Evolutionary conservation across 2,888 invertebrate species (phyloP).

Genomic region (Dioctria rufipes): DNA sequence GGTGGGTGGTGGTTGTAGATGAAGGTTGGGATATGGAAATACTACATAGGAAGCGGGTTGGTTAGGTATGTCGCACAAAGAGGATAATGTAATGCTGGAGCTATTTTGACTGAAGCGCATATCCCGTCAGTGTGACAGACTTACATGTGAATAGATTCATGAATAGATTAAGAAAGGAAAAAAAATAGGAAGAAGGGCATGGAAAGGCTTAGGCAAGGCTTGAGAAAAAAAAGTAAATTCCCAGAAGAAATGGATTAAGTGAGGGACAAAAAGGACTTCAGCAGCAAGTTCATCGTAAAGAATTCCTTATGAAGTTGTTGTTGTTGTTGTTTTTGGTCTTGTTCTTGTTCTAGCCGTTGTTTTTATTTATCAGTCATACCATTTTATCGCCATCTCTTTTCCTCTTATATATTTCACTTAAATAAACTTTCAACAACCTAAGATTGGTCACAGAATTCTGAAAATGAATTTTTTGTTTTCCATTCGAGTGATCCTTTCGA

Average conservation of each 20-base stretch:
- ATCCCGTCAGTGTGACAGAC: conserved; percentile 17
- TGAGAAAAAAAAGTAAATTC: neutral
- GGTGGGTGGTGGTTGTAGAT: conserved; percentile 6
- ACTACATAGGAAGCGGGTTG: neutral
- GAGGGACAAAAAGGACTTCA: conserved; percentile 15
- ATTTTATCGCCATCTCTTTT: too few relatives aligned
- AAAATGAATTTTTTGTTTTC: conserved; percentile 40
- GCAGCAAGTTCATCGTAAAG: conserved; percentile 24
- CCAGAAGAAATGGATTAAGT: conserved; percentile 21
- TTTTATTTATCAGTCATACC: too few relatives aligned
- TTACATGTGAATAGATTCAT: conserved; percentile 52
- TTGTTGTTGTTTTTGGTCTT: neutral
- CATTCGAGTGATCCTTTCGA: neutral
- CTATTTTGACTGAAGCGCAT: conserved; percentile 35
- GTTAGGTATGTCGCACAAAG: conserved; percentile 11
- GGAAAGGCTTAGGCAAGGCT: neutral
- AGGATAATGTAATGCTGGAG: conserved; percentile 34
- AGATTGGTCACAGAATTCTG: neutral
- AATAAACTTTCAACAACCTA: conserved; percentile 49
- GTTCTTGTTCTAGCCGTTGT: too few relatives aligned
- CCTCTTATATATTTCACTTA: conserved; percentile 5
- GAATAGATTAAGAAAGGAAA: conserved; percentile 46
- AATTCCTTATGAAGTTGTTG: conserved; percentile 40
- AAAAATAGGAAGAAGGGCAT: neutral
- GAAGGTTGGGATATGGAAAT: neutral